Evolutionary conservation across 2,113 vertebrate species (phyloP).

Genomic region (Paramisgurnus dabryanus): DNA sequence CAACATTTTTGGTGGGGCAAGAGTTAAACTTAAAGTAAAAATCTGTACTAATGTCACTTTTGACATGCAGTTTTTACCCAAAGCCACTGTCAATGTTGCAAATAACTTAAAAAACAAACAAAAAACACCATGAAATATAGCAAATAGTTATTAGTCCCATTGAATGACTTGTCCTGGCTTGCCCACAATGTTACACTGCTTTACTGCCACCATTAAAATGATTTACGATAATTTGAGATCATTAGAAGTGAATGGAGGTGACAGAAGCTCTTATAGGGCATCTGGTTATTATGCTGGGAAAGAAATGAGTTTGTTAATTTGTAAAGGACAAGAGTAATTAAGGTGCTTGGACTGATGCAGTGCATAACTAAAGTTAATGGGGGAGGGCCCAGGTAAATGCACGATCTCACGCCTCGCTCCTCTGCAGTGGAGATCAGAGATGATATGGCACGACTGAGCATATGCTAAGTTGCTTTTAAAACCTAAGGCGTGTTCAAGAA

Average conservation of each 20-base stretch:
- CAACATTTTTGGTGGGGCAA: too few relatives aligned
- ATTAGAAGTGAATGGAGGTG: slow-evolving; percentile 56
- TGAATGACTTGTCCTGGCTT: slow-evolving; percentile 32
- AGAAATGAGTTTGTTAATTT: slow-evolving; percentile 61
- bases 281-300: slow-evolving; percentile 48
- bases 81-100: neutral
- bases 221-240: slow-evolving; percentile 49
- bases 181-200: slow-evolving; percentile 28
- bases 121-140: neutral
- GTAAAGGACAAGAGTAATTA: slow-evolving; percentile 58
- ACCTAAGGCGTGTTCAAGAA: neutral
- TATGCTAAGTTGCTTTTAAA: slow-evolving; percentile 26
- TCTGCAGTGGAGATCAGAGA: slow-evolving; percentile 29
- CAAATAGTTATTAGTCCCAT: slow-evolving; percentile 6
- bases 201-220: slow-evolving; percentile 53
- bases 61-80: neutral
- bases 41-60: neutral
- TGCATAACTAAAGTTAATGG: slow-evolving; percentile 45
- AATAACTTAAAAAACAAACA: neutral
- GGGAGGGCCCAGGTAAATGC: slow-evolving; percentile 40
- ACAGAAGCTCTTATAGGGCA: slow-evolving; percentile 45
- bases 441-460: slow-evolving; percentile 23
- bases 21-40: too few relatives aligned
- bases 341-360: slow-evolving; percentile 36
- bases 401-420: slow-evolving; percentile 3